These are phyloP conservation scores for Apaloderma vittatum DNA, from an alignment of 2,113 vertebrate genomes.

Conservation along the genomic window DNA sequence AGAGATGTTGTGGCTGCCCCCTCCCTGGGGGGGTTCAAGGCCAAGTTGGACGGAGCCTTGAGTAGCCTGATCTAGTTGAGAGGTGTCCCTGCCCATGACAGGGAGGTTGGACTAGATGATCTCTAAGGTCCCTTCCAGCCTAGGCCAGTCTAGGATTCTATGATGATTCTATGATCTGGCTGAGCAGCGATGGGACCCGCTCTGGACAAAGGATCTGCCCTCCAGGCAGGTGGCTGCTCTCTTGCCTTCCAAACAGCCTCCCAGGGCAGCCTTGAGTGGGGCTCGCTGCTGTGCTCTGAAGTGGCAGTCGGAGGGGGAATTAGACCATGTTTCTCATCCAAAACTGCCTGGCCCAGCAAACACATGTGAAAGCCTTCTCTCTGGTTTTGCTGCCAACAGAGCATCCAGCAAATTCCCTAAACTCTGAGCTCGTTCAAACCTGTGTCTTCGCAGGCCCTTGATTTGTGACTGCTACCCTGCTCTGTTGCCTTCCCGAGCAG, in stretches of 20 bases:
- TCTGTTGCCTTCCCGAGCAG: neutral
- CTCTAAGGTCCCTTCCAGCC: no score
- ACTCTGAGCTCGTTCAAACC: neutral
- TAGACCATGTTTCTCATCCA: neutral
- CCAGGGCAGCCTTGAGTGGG: accelerated
- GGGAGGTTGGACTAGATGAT: no score
- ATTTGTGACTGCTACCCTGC: neutral
- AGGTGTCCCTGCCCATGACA: no score
- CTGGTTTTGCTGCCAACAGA: neutral
- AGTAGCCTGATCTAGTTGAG: no score
- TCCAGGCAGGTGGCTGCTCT: neutral
- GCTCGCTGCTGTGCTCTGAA: neutral
- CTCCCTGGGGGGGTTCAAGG: no score
- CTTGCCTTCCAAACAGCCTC: neutral
- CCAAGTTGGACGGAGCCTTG: no score
- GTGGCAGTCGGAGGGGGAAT: neutral
- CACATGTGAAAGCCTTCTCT: neutral
- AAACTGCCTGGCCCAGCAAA: neutral
- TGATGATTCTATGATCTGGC: no score
- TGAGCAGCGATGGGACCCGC: neutral
- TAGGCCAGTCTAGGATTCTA: no score
- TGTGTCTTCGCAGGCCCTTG: accelerated
- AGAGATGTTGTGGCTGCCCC: no score
- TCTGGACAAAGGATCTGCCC: neutral
- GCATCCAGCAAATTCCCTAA: neutral